phyloP scores from a whole-genome alignment of 2,888 invertebrate species.

The Acronicta leporina region DNA sequence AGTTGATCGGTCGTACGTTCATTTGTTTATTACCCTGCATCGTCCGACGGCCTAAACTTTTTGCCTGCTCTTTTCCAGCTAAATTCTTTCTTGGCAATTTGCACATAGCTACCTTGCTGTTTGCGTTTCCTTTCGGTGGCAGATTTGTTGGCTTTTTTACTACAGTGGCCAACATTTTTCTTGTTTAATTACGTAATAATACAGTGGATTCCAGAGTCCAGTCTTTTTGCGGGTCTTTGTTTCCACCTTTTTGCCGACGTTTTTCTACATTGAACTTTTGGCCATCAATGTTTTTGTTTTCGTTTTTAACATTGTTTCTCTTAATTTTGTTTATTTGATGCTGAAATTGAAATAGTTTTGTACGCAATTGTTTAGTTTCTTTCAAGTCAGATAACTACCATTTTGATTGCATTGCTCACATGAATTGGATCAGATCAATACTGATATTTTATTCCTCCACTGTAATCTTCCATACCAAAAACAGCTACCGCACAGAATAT shows the following conservation, averaged over 20 bases:
- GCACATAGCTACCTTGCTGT: slow-evolving; percentile 75
- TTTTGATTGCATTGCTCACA: not conserved
- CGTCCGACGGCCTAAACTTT: slow-evolving; percentile 61
- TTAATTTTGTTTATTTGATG: slow-evolving; percentile 39
- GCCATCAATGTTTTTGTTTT: slow-evolving; percentile 26
- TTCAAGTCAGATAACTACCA: too few relatives aligned
- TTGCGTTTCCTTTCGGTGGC: slow-evolving; percentile 78
- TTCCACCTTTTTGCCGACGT: slow-evolving; percentile 39
- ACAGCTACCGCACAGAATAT: slow-evolving; percentile 3
- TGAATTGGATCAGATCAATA: not conserved
- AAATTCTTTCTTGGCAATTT: slow-evolving; percentile 67
- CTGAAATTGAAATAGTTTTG: slow-evolving; percentile 11
- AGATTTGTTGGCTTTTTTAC: slow-evolving; percentile 79
- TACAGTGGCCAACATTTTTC: slow-evolving; percentile 67
- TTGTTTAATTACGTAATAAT: slow-evolving; percentile 78
- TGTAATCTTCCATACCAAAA: slow-evolving; percentile 17
- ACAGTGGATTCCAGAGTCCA: slow-evolving; percentile 59
- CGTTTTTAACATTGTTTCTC: slow-evolving; percentile 31
- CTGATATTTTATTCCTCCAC: not conserved
- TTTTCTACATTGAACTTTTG: slow-evolving; percentile 41
- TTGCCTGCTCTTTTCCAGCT: slow-evolving; percentile 43
- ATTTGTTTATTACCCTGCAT: slow-evolving; percentile 82
- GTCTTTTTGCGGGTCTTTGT: slow-evolving; percentile 47
- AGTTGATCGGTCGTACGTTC: slow-evolving; percentile 80
- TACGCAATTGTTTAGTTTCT: not conserved